A percentile compares a stretch with the other conserved stretches of the same genome.
Conservation (phyloP, 2,888 invertebrate species). For the Strigamia maritima region DNA sequence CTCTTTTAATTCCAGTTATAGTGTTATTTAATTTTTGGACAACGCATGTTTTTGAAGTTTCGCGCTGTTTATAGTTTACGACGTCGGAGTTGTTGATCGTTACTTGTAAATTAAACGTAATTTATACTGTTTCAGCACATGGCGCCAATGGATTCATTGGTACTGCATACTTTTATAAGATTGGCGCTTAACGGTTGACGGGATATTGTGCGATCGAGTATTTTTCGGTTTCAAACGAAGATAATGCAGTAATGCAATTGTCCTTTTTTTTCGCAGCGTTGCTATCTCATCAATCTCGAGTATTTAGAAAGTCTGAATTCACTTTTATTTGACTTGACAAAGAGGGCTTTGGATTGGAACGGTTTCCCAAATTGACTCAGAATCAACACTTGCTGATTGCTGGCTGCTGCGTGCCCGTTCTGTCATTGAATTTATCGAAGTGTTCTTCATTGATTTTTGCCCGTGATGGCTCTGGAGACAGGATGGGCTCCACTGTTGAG, state of each 20-base stretch:
- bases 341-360: neutral
- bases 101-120: no score
- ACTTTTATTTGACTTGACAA: constrained; percentile 7
- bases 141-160: no score
- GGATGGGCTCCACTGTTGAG: neutral
- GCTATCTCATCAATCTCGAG: neutral
- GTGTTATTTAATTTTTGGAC: no score
- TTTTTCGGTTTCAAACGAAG: neutral
- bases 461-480: constrained; percentile 1
- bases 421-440: constrained; percentile 5
- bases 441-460: constrained; percentile 15
- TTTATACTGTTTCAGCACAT: no score
- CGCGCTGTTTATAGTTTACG: no score
- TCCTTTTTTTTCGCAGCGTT: neutral
- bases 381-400: constrained; percentile 15
- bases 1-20: no score
- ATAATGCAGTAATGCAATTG: neutral
- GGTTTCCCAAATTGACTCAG: neutral
- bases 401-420: neutral
- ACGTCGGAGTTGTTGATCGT: no score
- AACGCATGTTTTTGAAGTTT: no score
- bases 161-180: no score
- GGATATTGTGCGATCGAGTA: neutral
- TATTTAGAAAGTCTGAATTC: constrained; percentile 10
- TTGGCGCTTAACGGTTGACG: no score